Base-by-base conservation (phyloP, 2,888 invertebrate genomes). In the Teleiodes luculella region DNA sequence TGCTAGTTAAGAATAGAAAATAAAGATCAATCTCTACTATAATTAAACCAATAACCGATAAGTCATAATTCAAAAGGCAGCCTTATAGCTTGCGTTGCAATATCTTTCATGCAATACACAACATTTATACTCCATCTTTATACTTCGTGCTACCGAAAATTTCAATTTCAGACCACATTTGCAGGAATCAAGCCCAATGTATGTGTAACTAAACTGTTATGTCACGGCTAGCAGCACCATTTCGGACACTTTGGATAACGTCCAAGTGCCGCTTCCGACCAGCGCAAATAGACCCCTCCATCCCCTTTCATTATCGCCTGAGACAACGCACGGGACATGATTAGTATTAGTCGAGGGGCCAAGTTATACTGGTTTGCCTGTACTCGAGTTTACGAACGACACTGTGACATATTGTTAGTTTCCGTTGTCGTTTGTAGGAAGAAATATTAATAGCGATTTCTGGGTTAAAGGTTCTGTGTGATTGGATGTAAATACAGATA, bases 161-260 rank as follows among this genome's bases (percentile, higher is more conserved):
- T 24, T 24, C 6, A 24, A 6, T 24, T 24, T 24, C 10, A 33
- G 8, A 33, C 33, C 33, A n/a, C 6, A 10, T 33, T 8, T 11
- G 33, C 10, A 3, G 10, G 33, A 11, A 33, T 24, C 24, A 24
- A 6, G 24, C 3, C 3, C 24, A 24, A 24, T 24, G 24, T 24
- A 24, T 24, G 24, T 24, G 24, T 24, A 76, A 64, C 60, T 63
- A 72, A 76, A 78, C 71, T 70, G 74, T 78, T 75, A 77, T 76
- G 78, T 80, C 76, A 78, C 75, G 60, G 72, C 67, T 68, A 79
- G 72, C 76, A 75, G 72, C 67, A 57, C 66, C 70, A 66, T 78
- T 77, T 70, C 68, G 71, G 76, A 78, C 77, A 78, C 75, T 81
- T 83, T 85, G 85, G 84, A 83, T 64, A 65, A 64, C 63, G 66